phyloP scores from a whole-genome alignment of 2,888 invertebrate species.

The Apamea anceps region DNA sequence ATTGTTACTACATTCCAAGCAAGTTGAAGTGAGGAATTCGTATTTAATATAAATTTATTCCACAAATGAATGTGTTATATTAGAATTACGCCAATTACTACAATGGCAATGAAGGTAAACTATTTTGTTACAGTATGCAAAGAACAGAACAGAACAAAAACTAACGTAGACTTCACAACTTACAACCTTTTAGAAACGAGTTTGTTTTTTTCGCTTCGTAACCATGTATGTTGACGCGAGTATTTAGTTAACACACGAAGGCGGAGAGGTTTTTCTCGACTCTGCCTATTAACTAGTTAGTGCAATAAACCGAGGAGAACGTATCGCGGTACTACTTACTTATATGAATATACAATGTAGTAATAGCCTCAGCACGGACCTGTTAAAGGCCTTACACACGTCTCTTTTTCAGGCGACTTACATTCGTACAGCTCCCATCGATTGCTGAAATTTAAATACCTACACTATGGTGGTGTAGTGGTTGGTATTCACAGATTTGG shows the following conservation, averaged over 20 bases:
- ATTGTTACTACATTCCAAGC: slow-evolving; percentile 17
- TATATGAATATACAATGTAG: neutral
- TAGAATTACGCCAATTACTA: slow-evolving; percentile 12
- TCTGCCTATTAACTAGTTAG: slow-evolving; percentile 14
- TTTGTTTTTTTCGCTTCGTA: slow-evolving; percentile 25
- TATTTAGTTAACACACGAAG: slow-evolving; percentile 18
- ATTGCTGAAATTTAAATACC: neutral
- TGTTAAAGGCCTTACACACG: neutral
- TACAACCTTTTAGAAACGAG: slow-evolving; percentile 40
- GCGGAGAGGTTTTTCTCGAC: slow-evolving; percentile 15
- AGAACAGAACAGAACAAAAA: slow-evolving; percentile 37
- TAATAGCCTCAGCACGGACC: neutral
- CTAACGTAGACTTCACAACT: slow-evolving; percentile 3
- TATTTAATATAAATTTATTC: slow-evolving; percentile 20
- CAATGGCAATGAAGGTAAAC: slow-evolving; percentile 29
- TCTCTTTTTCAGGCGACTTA: neutral
- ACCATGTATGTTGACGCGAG: slow-evolving; percentile 41
- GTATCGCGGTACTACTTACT: neutral
- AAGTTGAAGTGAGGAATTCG: slow-evolving; percentile 15
- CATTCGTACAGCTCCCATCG: neutral
- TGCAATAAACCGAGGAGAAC: slow-evolving; percentile 12
- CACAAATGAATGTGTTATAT: slow-evolving; percentile 11
- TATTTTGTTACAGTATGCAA: slow-evolving; percentile 21
- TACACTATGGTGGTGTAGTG: neutral
- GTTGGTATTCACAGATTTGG: neutral